Evolutionary conservation across 2,888 invertebrate species (phyloP), one percentile per base, ranked within the genome.

Genomic region (Leptopilina drosophilae): DNA sequence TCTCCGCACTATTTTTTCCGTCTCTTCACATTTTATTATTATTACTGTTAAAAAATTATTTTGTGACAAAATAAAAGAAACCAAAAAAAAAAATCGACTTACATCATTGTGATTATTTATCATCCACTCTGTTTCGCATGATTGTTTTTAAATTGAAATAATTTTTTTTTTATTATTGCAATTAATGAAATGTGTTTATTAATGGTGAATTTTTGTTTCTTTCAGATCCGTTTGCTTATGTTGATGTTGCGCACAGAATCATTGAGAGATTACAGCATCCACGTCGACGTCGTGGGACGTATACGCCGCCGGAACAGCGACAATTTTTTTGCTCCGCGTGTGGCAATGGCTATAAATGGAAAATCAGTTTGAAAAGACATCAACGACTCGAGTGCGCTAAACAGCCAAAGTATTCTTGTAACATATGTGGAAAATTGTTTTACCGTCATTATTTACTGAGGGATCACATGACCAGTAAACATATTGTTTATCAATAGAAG

Each of bases 381-480:
- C 89, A 91, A 76, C 87, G 89, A 12, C 85, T 90, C 59, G 93
- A 93, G 80, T 93, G 93, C 81, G 92, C 92, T 8, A 89, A 90
- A 80, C 84, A 86, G 49, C 92, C 92, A 0, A 88, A 87, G 15
- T 91, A 88, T 81, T 80, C 81, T 0, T 93, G 92, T 81, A 82
- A 82, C 7, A 80, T 86, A 8, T 93, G 92, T 79, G 85, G 81
- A 15, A 91, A 90, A 80, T 85, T 84, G 64, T 92, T 93, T 85
- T 93, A 93, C 81, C 91, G 93, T 76, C 92, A 93, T 83, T 93
- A 93, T 85, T 93, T 92, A 84, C 85, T 93, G 40, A 92, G 89
- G 5, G 92, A 93, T 46, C 93, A 93, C 81, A 90, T 88, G 53
- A 87, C 62, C 20, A 62, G 87, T 12, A 91, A 90, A 78, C 93